Percentiles rank a stretch among this genome's conserved stretches.
Evolutionary conservation across 2,113 vertebrate species (phyloP).

Genomic region (Puffinus mauretanicus): DNA sequence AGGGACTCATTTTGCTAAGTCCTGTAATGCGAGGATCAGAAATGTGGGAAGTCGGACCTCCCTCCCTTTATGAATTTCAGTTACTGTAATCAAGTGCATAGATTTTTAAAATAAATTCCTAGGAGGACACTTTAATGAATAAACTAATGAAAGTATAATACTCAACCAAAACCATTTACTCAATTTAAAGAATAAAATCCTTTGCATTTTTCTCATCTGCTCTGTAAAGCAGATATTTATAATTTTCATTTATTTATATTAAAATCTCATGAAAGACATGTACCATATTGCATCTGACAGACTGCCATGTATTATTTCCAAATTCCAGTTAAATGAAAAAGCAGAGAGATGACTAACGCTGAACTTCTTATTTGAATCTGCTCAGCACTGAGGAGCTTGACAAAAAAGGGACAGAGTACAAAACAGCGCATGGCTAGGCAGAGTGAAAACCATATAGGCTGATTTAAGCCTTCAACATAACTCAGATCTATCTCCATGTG

Average conservation of each 20-base stretch:
- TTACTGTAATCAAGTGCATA: neutral
- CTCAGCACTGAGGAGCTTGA: neutral
- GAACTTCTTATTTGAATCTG: neutral
- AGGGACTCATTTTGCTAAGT: neutral
- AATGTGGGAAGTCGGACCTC: neutral
- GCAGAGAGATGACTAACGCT: neutral
- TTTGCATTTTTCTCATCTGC: constrained; percentile 1
- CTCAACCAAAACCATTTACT: constrained; percentile 11
- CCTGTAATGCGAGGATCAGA: neutral
- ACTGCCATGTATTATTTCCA: constrained; percentile 12
- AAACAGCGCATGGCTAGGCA: neutral
- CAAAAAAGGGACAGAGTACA: neutral
- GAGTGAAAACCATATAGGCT: neutral
- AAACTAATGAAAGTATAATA: constrained; percentile 26
- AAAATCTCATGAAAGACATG: constrained; percentile 44
- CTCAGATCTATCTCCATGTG: neutral
- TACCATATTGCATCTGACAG: constrained; percentile 24
- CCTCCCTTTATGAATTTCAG: neutral
- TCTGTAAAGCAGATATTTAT: neutral
- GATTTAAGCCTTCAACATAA: neutral
- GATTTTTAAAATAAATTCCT: constrained; percentile 3
- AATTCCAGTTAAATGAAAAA: constrained; percentile 50
- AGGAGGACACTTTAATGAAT: constrained; percentile 16
- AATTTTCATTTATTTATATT: constrained; percentile 59
- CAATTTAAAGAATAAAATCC: neutral